Conservation (phyloP, 2,113 vertebrate species). For the Mobula hypostoma region DNA sequence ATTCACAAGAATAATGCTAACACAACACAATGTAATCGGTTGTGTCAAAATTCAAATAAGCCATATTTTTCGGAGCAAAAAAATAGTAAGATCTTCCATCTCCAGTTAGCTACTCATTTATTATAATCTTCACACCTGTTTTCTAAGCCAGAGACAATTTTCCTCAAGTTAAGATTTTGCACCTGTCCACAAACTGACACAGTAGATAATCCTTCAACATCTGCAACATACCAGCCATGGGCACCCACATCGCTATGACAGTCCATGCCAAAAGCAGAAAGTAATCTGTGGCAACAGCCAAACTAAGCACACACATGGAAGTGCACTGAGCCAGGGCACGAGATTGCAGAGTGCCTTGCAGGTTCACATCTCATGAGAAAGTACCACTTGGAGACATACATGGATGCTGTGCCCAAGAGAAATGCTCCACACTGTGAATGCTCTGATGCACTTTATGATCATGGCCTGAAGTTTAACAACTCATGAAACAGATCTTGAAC, state of each 20-base stretch:
- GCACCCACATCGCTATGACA: not conserved
- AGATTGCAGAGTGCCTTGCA: not conserved
- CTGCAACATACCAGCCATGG: not conserved
- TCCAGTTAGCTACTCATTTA: not conserved
- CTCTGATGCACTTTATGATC: not conserved
- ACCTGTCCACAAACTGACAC: not conserved
- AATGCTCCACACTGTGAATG: not conserved
- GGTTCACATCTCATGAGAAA: constrained; percentile 5
- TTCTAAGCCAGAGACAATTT: not conserved
- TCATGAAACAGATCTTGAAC: not conserved
- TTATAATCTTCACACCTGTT: not conserved
- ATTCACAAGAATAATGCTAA: not conserved
- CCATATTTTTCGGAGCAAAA: not conserved
- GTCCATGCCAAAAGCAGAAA: not conserved
- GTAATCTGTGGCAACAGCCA: not conserved
- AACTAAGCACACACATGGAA: not conserved
- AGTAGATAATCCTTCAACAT: not conserved
- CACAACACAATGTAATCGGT: not conserved
- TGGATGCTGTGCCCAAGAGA: not conserved
- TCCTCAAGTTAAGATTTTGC: not conserved
- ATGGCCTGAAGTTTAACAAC: not conserved
- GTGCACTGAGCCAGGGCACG: not conserved
- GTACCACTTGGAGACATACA: not conserved
- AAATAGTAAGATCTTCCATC: not conserved
- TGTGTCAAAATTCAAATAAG: not conserved